These are phyloP conservation scores for Stichopus chloronotus DNA, from an alignment of 35 echinoderm and acorn worm genomes.

Conservation along the genomic window DNA sequence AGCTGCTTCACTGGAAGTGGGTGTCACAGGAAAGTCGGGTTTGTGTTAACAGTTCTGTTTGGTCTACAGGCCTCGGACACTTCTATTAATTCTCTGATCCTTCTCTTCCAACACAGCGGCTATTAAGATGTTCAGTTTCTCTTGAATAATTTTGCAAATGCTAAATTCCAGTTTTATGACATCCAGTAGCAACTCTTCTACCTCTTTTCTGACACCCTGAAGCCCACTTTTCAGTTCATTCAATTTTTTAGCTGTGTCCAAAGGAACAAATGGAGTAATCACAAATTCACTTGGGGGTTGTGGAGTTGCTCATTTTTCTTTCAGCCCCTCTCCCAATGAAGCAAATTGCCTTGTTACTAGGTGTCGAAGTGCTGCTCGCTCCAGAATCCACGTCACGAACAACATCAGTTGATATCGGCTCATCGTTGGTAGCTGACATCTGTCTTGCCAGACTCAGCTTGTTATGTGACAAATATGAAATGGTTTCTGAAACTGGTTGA, in stretches of 20 bases:
- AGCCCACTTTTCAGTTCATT: constrained; percentile 12
- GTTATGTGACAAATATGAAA: neutral
- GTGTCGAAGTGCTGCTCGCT: neutral
- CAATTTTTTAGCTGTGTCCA: neutral
- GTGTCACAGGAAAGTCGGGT: neutral
- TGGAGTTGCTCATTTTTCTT: neutral
- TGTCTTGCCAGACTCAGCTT: neutral
- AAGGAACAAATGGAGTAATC: neutral
- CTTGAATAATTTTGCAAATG: neutral
- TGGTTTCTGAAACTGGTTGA: too few species aligned
- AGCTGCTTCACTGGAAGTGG: constrained; percentile 3
- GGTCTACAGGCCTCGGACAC: neutral
- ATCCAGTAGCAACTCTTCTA: neutral
- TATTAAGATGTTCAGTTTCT: constrained; percentile 1
- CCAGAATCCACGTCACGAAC: neutral
- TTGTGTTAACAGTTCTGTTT: neutral
- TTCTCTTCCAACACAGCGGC: neutral
- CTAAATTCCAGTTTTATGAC: neutral
- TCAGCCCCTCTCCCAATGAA: neutral
- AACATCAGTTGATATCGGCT: neutral
- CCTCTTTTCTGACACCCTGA: constrained; percentile 7
- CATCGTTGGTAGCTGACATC: constrained; percentile 16
- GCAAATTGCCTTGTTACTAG: neutral
- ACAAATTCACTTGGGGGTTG: neutral
- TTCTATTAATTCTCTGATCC: neutral